phyloP scores from a whole-genome alignment of 2,888 invertebrate genomes.

The Chymomyza fuscimana region DNA sequence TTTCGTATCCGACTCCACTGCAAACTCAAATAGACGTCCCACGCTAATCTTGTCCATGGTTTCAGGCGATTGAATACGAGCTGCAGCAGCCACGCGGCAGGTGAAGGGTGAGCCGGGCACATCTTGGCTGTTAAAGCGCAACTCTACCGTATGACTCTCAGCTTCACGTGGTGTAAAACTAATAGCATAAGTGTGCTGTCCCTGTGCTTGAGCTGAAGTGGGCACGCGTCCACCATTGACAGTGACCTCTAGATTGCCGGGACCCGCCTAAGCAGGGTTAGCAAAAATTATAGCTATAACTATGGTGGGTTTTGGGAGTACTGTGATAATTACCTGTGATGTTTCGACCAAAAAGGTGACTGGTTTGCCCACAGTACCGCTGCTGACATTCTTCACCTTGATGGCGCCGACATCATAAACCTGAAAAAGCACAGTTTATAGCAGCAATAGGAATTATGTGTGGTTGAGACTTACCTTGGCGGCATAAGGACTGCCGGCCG shows the following conservation, averaged over 20 bases:
- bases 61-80: constrained; percentile 90
- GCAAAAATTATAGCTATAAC: not conserved
- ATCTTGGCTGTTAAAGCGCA: constrained; percentile 97
- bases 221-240: constrained; percentile 98
- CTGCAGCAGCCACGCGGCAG: constrained; percentile 86
- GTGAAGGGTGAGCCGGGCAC: constrained; percentile 88
- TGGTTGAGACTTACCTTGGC: constrained; percentile 84
- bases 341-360: constrained; percentile 98
- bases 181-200: constrained; percentile 97
- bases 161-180: constrained; percentile 97
- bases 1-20: constrained; percentile 91
- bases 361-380: constrained; percentile 92
- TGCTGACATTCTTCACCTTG: constrained; percentile 93
- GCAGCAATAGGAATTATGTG: not conserved
- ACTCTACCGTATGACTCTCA: constrained; percentile 94
- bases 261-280: constrained; percentile 85
- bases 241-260: constrained; percentile 98
- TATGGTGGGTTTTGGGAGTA: not conserved
- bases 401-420: constrained; percentile 97
- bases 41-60: constrained; percentile 94
- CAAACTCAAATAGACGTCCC: constrained; percentile 90
- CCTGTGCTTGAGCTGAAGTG: constrained; percentile 97
- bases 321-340: constrained; percentile 82
- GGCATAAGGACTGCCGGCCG: constrained; percentile 95
- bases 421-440: constrained; percentile 69